Evolutionary conservation across 2,888 invertebrate genomes (phyloP), one percentile per base, ranked within the genome.

Genomic region (Drosophila lacicola): DNA sequence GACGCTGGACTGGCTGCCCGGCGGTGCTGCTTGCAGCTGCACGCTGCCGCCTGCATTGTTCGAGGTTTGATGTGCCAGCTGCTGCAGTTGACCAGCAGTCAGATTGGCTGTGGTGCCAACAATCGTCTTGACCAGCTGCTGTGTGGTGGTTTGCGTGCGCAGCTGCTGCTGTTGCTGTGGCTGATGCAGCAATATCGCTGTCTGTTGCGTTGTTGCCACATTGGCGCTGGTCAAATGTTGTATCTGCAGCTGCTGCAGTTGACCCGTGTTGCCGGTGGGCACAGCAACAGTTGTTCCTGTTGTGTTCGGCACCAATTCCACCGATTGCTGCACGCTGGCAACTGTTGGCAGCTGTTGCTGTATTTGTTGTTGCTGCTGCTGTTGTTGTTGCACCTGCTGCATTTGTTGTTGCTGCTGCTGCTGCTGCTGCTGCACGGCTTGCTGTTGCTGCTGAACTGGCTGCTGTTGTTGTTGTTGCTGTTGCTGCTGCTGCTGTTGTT

Each of bases 61-160:
- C 4, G 88, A 74, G 5, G 78, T 56, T 54, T 90, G 91, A 49
- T 91, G 92, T 0, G 91, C 83, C 60, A 94, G 93, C 39, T 94
- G 92, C 5, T 93, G 93, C 66, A 94, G 92, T 39, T 93, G 93
- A 0, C 94, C 93, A 3, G 94, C 93, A 2, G 90, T 90, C 3
- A 92, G 69, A 25, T 86, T 86, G 19, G 83, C 70, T 0, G 83
- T 83, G 6, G 86, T 82, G 19, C 92, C 88, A 8, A 93, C 92
- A 64, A 92, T 91, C 0, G 92, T 91, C 74, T 92, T 92, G 1
- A 92, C 92, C 65, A 92, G 88, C 74, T 92, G 92, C 1, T 88
- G 83, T 0, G 86, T 74, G 13, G 65, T 72, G 1, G 71, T 66
- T 11, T 83, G 86, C 0, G 75, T 73, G 4, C 80, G 85, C 67